Evolutionary conservation across 2,888 invertebrate genomes (phyloP).

Genomic region (Patella depressa): DNA sequence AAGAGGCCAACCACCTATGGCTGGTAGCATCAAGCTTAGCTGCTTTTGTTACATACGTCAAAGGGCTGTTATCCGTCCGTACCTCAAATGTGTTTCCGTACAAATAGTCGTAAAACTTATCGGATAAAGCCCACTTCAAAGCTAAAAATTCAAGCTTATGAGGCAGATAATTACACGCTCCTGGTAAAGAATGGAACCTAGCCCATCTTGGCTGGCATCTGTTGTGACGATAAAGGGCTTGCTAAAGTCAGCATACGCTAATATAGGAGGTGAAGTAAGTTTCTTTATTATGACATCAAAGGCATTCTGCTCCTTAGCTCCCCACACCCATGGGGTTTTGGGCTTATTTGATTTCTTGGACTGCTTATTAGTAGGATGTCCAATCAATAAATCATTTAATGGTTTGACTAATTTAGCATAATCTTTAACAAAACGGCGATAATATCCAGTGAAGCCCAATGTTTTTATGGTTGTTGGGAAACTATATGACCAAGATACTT

Average conservation of each 20-base stretch:
- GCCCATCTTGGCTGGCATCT: neutral
- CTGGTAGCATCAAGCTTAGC: neutral
- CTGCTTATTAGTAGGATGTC: constrained; percentile 14
- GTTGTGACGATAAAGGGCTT: no score
- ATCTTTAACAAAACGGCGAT: constrained; percentile 29
- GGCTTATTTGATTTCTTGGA: neutral
- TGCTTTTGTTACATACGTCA: neutral
- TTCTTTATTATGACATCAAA: no score
- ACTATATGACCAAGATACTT: constrained; percentile 36
- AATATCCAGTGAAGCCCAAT: constrained; percentile 21
- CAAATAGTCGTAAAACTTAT: no score
- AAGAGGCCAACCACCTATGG: neutral
- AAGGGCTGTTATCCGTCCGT: neutral
- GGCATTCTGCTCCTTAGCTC: no score
- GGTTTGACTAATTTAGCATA: constrained; percentile 34
- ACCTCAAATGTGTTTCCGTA: neutral
- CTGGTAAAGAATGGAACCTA: neutral
- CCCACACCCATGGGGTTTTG: no score
- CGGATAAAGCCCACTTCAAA: no score
- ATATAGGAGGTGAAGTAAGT: no score
- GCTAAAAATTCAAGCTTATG: neutral
- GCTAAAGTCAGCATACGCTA: no score
- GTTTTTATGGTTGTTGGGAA: constrained; percentile 24
- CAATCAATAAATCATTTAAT: constrained; percentile 28
- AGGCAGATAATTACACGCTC: neutral